Percentiles rank a stretch among this genome's conserved stretches.
Conservation (phyloP, 2,113 vertebrate genomes). For the Tautogolabrus adspersus region DNA sequence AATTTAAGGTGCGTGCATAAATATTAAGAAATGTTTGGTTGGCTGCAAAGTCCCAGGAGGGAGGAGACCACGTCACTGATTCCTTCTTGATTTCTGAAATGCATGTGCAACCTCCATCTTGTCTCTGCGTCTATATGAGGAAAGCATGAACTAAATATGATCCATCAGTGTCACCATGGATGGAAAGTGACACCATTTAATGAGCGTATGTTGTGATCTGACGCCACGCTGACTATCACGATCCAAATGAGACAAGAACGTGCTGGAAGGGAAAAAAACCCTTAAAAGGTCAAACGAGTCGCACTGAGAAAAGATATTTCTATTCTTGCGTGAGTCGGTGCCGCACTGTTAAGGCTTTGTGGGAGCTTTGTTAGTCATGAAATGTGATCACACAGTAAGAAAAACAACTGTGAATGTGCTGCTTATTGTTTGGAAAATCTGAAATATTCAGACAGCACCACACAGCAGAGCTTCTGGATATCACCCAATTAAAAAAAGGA, state of each 20-base stretch:
- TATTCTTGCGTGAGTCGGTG: neutral
- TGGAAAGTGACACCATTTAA: neutral
- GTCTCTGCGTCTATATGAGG: neutral
- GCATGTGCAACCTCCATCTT: too few relatives aligned
- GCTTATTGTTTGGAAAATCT: neutral
- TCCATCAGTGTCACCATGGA: neutral
- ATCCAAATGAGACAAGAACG: neutral
- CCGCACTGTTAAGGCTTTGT: neutral
- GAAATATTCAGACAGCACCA: neutral
- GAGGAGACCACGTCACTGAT: too few relatives aligned
- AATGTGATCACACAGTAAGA: neutral
- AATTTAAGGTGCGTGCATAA: too few relatives aligned
- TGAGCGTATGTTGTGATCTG: constrained; percentile 1
- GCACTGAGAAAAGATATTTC: too few relatives aligned
- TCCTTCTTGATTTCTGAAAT: neutral
- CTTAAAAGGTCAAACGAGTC: neutral
- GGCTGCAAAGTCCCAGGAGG: too few relatives aligned
- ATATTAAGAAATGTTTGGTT: too few relatives aligned
- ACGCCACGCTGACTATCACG: neutral
- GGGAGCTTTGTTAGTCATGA: neutral
- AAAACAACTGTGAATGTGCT: too few relatives aligned
- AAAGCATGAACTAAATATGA: neutral
- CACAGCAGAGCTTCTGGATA: neutral
- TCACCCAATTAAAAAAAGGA: neutral
- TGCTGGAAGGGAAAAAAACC: too few relatives aligned